phyloP scores from a whole-genome alignment of 2,797 vertebrate species.

The Tympanoctomys barrerae region DNA sequence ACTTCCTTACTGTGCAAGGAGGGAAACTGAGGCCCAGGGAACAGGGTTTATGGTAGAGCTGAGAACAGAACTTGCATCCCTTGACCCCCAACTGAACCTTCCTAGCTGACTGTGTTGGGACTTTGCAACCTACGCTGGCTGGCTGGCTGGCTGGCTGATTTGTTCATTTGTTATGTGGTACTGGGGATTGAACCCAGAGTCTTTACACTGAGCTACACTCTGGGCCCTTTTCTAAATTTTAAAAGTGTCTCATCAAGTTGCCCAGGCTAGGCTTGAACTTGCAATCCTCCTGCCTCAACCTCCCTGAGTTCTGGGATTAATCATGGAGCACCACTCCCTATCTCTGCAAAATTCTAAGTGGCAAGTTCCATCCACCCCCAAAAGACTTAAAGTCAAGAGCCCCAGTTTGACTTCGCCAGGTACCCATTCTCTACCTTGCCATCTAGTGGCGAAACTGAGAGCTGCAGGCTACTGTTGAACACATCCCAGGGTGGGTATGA shows the following conservation, averaged over 20 bases:
- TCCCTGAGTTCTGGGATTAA: background rate
- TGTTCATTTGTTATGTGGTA: background rate
- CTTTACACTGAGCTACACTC: background rate
- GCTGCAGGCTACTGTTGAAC: background rate
- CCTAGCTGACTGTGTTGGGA: background rate
- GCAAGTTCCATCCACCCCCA: background rate
- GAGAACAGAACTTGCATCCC: background rate
- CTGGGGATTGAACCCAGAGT: background rate
- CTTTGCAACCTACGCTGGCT: background rate
- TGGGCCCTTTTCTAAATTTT: background rate
- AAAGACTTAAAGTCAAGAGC: constrained; percentile 15
- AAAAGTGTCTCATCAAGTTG: background rate
- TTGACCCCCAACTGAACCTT: background rate
- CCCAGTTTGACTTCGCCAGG: background rate
- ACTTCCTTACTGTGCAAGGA: background rate
- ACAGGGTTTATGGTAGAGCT: background rate
- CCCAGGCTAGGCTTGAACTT: background rate
- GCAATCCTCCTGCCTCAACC: background rate
- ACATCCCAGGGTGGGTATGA: background rate
- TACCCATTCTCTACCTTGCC: constrained; percentile 62
- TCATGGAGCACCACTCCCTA: background rate
- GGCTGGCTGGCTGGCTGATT: background rate
- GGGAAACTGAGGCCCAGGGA: constrained; percentile 27
- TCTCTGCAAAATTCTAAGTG: background rate
- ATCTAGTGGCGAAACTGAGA: constrained; percentile 49